These are phyloP conservation scores for Callaeas wilsoni DNA, from an alignment of 2,113 vertebrate genomes.

Conservation along the genomic window DNA sequence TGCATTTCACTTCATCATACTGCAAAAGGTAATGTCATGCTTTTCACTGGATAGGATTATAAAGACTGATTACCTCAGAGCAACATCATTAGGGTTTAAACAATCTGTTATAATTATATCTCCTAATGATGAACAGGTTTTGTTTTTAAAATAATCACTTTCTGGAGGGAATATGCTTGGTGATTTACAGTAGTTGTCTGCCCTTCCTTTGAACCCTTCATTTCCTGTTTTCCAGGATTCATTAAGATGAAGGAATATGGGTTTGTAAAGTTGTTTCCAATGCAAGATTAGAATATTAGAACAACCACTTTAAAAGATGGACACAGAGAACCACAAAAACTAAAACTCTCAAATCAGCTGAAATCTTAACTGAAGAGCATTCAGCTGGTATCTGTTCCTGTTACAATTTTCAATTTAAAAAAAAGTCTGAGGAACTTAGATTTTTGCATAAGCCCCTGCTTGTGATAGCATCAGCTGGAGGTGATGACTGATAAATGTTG, in stretches of 20 bases:
- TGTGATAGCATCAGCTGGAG: neutral
- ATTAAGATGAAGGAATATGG: slow-evolving; percentile 67
- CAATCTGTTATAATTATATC: slow-evolving; percentile 76
- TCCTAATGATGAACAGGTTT: slow-evolving; percentile 75
- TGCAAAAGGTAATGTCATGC: slow-evolving; percentile 69
- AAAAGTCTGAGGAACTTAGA: neutral
- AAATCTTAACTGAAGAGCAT: neutral
- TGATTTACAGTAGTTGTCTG: slow-evolving; percentile 83
- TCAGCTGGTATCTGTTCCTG: neutral
- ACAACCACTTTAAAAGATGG: neutral
- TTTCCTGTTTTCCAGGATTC: slow-evolving; percentile 77
- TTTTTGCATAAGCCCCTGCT: neutral
- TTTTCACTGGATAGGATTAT: slow-evolving; percentile 43
- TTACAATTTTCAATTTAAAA: neutral
- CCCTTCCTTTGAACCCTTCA: slow-evolving; percentile 73
- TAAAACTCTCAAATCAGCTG: neutral
- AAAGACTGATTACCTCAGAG: slow-evolving; percentile 71
- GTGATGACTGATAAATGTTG: neutral
- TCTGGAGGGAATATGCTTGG: slow-evolving; percentile 69
- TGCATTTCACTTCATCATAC: slow-evolving; percentile 65
- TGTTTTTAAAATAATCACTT: slow-evolving; percentile 67
- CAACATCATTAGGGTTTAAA: slow-evolving; percentile 64
- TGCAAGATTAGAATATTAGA: slow-evolving; percentile 6
- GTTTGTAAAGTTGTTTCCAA: slow-evolving; percentile 64
- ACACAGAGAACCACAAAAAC: neutral